Evolutionary conservation across 2,797 vertebrate genomes (phyloP).

Genomic region (Melanotaenia maccullochi): DNA sequence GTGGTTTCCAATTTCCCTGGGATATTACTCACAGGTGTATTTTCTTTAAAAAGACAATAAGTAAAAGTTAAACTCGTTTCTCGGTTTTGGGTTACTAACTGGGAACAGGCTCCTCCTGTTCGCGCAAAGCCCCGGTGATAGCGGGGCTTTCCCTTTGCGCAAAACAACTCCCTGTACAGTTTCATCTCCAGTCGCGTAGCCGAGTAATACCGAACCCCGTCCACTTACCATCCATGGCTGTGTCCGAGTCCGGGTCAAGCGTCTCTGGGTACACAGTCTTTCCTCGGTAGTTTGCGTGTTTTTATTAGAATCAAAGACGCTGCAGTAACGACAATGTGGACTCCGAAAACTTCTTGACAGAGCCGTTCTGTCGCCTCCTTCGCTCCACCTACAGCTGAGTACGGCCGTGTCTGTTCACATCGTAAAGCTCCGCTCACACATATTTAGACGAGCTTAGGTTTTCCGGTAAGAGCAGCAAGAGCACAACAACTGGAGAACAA

Average conservation of each 20-base stretch:
- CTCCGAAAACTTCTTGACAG: slow-evolving; percentile 65
- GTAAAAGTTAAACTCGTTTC: no score
- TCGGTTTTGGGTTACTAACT: rapidly evolving
- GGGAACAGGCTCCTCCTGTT: slow-evolving; percentile 45
- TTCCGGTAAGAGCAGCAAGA: slow-evolving; percentile 42
- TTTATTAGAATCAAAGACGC: neutral
- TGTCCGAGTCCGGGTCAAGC: slow-evolving; percentile 37
- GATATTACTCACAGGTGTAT: no score
- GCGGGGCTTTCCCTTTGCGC: slow-evolving; percentile 76
- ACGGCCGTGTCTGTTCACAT: rapidly evolving
- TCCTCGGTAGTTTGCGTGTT: neutral
- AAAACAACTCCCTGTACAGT: slow-evolving; percentile 64
- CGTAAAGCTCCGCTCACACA: slow-evolving; percentile 22
- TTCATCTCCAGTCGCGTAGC: slow-evolving; percentile 35
- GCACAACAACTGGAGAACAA: neutral
- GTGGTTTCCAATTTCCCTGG: neutral
- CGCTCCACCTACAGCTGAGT: slow-evolving; percentile 50
- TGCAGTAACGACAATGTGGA: slow-evolving; percentile 8
- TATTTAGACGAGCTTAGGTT: rapidly evolving
- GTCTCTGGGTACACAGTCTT: slow-evolving; percentile 7
- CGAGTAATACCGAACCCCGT: slow-evolving; percentile 3
- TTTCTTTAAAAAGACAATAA: no score
- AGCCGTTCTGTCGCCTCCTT: slow-evolving; percentile 32
- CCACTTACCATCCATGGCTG: slow-evolving; percentile 73
- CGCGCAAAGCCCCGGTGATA: slow-evolving; percentile 30